These are phyloP conservation scores for Nanorana parkeri DNA, from an alignment of 2,113 vertebrate species.

Conservation along the genomic window DNA sequence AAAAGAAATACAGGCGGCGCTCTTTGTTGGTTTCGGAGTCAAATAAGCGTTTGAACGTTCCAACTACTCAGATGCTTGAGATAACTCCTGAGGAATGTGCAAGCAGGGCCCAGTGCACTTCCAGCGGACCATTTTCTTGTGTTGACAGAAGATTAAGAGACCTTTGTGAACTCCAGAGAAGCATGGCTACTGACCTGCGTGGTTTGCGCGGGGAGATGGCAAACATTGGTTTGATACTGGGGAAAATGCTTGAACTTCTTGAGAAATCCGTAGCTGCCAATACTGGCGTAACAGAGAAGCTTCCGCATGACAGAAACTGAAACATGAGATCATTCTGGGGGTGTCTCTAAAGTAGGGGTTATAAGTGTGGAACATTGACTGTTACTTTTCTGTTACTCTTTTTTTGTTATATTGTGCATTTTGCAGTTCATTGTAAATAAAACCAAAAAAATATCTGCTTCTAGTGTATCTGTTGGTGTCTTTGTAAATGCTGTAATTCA, in stretches of 20 bases:
- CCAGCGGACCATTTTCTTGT: background rate
- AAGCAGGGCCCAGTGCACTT: background rate
- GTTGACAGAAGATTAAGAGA: constrained; percentile 15
- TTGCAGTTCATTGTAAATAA: no score
- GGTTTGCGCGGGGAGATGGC: constrained; percentile 43
- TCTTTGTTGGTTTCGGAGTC: background rate
- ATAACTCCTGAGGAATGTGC: background rate
- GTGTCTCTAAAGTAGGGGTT: background rate
- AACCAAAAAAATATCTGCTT: no score
- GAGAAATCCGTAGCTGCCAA: constrained; percentile 29
- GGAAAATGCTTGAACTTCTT: constrained; percentile 37
- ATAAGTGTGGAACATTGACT: background rate
- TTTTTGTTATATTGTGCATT: background rate
- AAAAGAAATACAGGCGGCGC: background rate
- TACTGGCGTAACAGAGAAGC: background rate
- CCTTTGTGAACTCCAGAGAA: constrained; percentile 35
- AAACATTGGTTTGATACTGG: constrained; percentile 38
- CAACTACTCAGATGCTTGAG: background rate
- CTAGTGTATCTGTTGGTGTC: no score
- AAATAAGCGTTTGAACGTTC: background rate
- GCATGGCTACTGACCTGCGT: constrained; percentile 34
- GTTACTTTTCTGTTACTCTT: background rate
- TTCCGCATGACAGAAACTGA: background rate
- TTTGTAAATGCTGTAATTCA: no score
- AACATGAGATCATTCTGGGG: background rate